phyloP scores from a whole-genome alignment of 1,140 invertebrate genomes.

The Caenorhabditis latens region DNA sequence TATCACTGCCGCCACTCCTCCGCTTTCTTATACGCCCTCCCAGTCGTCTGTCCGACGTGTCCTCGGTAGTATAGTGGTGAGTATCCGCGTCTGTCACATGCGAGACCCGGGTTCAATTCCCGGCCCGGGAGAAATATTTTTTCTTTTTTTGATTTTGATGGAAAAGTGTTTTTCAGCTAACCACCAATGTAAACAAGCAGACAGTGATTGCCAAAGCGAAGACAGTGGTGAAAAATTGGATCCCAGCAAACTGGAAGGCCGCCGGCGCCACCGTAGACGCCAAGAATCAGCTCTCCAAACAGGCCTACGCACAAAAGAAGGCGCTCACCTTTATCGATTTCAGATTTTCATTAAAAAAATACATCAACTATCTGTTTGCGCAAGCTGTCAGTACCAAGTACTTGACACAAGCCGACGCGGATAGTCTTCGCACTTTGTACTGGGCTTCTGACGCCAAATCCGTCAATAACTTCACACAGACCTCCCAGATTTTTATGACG shows the following conservation, averaged over 20 bases:
- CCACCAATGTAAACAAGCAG: conserved; percentile 24
- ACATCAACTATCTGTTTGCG: neutral
- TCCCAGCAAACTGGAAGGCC: conserved; percentile 31
- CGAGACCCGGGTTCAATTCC: conserved; percentile 74
- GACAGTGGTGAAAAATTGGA: neutral
- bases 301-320: conserved; percentile 40
- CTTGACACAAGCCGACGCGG: conserved; percentile 25
- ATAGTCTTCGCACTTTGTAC: neutral
- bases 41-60: neutral
- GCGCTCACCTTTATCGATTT: conserved; percentile 33
- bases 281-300: neutral
- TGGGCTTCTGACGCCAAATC: conserved; percentile 10
- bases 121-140: conserved; percentile 67
- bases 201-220: neutral
- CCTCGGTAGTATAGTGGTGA: conserved; percentile 72
- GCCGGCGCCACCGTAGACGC: neutral
- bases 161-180: conserved; percentile 14
- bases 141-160: neutral
- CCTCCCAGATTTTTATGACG: neutral
- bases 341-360: conserved; percentile 22
- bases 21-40: neutral
- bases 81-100: conserved; percentile 73
- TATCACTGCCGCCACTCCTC: neutral
- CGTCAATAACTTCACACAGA: neutral
- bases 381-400: conserved; percentile 22